Conservation (phyloP, 2,113 vertebrate species). For the Petrocephalus zakoni region DNA sequence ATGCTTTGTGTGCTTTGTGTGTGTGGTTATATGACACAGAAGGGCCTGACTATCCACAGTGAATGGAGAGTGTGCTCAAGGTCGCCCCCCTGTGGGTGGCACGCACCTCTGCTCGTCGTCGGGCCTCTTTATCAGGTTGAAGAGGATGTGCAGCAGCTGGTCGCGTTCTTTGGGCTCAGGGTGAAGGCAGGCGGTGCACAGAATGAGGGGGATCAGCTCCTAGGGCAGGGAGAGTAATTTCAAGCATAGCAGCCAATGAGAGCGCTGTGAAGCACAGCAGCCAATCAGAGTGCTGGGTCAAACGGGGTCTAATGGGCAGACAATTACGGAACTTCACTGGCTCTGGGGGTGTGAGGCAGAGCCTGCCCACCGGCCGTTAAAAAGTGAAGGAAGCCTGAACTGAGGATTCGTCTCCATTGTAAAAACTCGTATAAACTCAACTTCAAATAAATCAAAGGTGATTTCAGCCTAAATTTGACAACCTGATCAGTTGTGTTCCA, state of each 20-base stretch:
- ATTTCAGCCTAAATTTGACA: no score
- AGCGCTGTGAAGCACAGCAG: background rate
- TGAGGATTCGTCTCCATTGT: no score
- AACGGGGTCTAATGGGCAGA: background rate
- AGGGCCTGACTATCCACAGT: background rate
- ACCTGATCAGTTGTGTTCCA: no score
- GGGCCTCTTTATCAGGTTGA: slow-evolving; percentile 98
- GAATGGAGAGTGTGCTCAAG: background rate
- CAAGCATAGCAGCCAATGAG: background rate
- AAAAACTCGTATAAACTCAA: background rate
- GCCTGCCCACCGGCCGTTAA: background rate
- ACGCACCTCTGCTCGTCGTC: slow-evolving; percentile 24
- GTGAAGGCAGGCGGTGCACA: slow-evolving; percentile 97
- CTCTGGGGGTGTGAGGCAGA: background rate
- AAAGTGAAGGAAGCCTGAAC: background rate
- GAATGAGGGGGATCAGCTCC: slow-evolving; percentile 96
- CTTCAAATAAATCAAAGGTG: background rate
- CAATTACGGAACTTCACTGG: background rate
- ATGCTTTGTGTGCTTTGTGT: background rate
- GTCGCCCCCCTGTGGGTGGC: background rate
- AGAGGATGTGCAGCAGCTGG: slow-evolving; percentile 96
- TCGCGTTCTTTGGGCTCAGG: slow-evolving; percentile 96
- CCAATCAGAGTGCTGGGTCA: background rate
- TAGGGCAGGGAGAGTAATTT: slow-evolving; percentile 37
- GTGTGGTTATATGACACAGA: background rate